Evolutionary conservation across 2,888 invertebrate species (phyloP), one percentile per base, ranked within the genome.

Genomic region (Caenorhabditis virilis): DNA sequence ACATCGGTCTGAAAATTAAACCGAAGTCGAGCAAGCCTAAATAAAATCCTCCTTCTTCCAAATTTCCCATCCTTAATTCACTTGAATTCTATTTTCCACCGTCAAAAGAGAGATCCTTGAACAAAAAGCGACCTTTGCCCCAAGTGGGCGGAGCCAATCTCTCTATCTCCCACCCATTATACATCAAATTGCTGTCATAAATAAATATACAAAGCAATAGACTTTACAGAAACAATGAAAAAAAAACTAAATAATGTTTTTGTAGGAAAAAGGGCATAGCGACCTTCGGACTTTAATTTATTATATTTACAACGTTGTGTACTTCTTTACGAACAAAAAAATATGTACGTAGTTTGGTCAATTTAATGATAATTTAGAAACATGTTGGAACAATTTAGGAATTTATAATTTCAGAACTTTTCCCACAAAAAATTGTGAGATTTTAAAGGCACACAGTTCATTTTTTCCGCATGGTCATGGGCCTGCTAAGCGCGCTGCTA

Each of bases 41-140:
- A 30, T 30, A 9, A 13, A 9, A 9, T 30, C 30, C 6, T 30
- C 6, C 13, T 30, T 30, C 7, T 30, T 30, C 13, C 30, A 6
- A 30, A 9, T 30, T 30, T 30, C 30, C 30, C 6, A 13, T 30
- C 30, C 49, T 50, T 55, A 39, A 30, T 18, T 51, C 35, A 15
- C 16, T 47, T 47, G 2, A 2, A 25, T 20, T 6, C 15, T 11
- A 42, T 18, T 53, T 33, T 54, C 23, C 35, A 35, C 26, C 54
- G 42, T 46, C n/a, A n/a, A n/a, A n/a, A n/a, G n/a, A n/a, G n/a
- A n/a, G n/a, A n/a, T 43, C n/a, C 23, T 3, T 20, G 30, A 26
- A 20, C 45, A 20, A 30, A 41, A 45, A 45, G 33, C 60, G 60
- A 60, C 60, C 60, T 60, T 60, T 45, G 54, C 60, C 60, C 60